A percentile compares a stretch with the other conserved stretches of the same genome.
Evolutionary conservation across 2,888 invertebrate species (phyloP).

Genomic region (Cerceris rybyensis): DNA sequence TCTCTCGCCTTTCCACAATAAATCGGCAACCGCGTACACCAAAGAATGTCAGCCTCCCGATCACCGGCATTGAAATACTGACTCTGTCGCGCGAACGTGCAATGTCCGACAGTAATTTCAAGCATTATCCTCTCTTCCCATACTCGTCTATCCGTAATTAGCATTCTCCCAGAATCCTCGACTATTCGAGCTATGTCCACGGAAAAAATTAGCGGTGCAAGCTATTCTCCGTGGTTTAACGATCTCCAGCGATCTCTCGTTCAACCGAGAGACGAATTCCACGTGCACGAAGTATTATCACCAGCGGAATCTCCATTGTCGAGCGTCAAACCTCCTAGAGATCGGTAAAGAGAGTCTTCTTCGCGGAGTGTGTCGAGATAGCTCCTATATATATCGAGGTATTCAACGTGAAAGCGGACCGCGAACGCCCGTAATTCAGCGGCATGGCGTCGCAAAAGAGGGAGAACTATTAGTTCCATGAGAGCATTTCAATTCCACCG

Average conservation of each 20-base stretch:
- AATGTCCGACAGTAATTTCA: neutral
- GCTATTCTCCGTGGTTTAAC: neutral
- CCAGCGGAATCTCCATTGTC: constrained; percentile 45
- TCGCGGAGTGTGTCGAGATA: constrained; percentile 15
- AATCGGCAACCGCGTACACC: too few species aligned
- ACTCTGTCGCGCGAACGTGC: neutral
- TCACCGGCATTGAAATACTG: neutral
- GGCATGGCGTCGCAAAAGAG: constrained; percentile 11
- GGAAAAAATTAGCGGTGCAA: neutral
- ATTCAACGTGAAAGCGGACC: constrained; percentile 39
- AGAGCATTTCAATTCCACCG: constrained; percentile 63
- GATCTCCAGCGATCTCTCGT: constrained; percentile 1
- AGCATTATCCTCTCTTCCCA: neutral
- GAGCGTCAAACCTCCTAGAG: constrained; percentile 11
- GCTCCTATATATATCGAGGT: constrained; percentile 17
- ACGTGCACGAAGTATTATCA: constrained; percentile 44
- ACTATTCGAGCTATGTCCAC: neutral
- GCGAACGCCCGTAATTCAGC: constrained; percentile 45
- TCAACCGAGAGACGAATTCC: constrained; percentile 41
- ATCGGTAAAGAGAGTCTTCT: constrained; percentile 53
- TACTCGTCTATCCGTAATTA: neutral
- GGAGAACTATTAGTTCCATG: constrained; percentile 58
- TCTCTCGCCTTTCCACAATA: too few species aligned
- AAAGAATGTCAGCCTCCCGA: too few species aligned
- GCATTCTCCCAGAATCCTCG: neutral